Evolutionary conservation across 2,113 vertebrate species (phyloP), one percentile per base, ranked within the genome.

Genomic region (Pteruthius melanotis): DNA sequence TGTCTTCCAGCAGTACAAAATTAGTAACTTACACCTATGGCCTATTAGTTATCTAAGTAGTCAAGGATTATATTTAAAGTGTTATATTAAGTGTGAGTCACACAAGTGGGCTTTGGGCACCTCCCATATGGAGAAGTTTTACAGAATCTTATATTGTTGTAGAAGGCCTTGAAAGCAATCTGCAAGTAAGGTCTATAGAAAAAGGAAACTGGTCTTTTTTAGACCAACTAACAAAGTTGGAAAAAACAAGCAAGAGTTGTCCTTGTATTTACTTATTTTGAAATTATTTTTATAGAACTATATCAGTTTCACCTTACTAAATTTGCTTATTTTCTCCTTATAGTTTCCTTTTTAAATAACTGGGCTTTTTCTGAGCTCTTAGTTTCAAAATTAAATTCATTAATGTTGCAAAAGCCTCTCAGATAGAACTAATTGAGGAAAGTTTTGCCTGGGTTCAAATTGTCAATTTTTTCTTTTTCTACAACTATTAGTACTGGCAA

Each of bases 51-150:
- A 30, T 23, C 15, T 31, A 54, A n/a, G n/a, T 10, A 79, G 9
- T 39, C 23, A 71, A 15, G 44, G 9, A 30, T 39, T 21, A 17
- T 23, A n/a, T 37, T 52, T 37, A 22, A 44, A 30, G 6, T 6
- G 3, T 72, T 69, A 9, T 13, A 61, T 23, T 66, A 70, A 59
- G 11, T 18, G 7, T 27, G 76, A 71, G 28, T 57, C 35, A 75
- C 10, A 12, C 0, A 0, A 44, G 13, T 63, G 22, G 6, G 13
- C 19, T 94, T 87, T 44, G 53, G 35, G 16, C 42, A 61, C 6
- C 3, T 47, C 10, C 13, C 19, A 47, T 28, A 22, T 33, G 28
- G 35, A 42, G 52, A 90, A 45, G 3, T 31, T 64, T 44, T n/a
- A 49, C 15, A 37, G 33, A 76, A 69, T 64, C 31, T 63, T 53